Percentiles rank a stretch among this genome's conserved stretches.
Evolutionary conservation across 2,113 vertebrate genomes (phyloP).

Genomic region (Glaucomys volans): DNA sequence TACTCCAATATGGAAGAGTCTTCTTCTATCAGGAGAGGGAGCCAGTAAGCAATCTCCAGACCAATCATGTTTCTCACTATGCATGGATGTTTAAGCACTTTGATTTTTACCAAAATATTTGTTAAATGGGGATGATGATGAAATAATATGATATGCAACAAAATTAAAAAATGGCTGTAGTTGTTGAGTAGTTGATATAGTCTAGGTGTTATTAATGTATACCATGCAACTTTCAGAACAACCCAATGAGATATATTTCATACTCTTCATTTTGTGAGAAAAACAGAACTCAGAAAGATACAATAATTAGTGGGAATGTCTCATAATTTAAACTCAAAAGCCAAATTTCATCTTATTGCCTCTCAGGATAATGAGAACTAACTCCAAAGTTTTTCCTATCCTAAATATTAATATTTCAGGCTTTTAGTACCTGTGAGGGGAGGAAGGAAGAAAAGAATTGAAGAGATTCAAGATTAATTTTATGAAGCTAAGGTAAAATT

Average conservation of each 20-base stretch:
- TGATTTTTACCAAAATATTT: constrained; percentile 6
- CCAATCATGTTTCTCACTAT: not conserved
- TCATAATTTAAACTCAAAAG: constrained; percentile 20
- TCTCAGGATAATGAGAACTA: not conserved
- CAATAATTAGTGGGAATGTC: not conserved
- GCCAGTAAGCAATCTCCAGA: not conserved
- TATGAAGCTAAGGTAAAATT: constrained; percentile 63
- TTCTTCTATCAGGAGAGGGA: not conserved
- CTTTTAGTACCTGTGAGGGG: not conserved
- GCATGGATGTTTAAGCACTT: not conserved
- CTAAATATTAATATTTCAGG: not conserved
- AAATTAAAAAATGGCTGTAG: not conserved
- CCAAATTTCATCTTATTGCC: not conserved
- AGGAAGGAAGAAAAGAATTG: not conserved
- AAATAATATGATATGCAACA: not conserved
- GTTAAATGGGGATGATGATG: not conserved
- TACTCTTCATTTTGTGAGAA: not conserved
- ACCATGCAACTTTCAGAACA: constrained; percentile 22
- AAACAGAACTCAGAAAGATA: constrained; percentile 15
- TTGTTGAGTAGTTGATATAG: not conserved
- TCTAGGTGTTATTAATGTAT: not conserved
- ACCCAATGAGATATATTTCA: not conserved
- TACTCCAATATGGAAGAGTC: not conserved
- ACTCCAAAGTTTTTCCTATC: not conserved
- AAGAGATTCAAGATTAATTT: constrained; percentile 35